These are phyloP conservation scores for Mormyrops attenuatus DNA, from an alignment of 2,797 vertebrate species.

Conservation along the genomic window DNA sequence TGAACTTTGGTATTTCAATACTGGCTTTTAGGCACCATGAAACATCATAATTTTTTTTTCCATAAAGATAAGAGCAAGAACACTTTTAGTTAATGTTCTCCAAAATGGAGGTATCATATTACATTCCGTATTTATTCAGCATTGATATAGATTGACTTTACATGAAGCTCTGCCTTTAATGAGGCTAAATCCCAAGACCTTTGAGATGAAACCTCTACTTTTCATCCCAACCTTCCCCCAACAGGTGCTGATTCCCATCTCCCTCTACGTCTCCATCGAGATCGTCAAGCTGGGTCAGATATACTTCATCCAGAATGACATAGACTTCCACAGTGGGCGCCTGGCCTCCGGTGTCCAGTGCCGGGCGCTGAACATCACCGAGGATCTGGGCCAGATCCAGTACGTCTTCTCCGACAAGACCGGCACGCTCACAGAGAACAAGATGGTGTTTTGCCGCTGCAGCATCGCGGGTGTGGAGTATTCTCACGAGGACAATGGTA, in stretches of 20 bases:
- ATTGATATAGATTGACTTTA: background rate
- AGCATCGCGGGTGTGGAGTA: constrained; percentile 86
- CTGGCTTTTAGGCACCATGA: background rate
- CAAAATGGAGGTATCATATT: background rate
- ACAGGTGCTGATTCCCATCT: constrained; percentile 93
- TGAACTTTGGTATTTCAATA: background rate
- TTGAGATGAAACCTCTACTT: background rate
- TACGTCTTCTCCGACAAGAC: constrained; percentile 96
- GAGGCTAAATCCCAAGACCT: background rate
- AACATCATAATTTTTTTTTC: background rate
- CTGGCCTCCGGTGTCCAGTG: constrained; percentile 78
- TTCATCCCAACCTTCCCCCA: constrained; percentile 9
- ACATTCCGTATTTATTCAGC: background rate
- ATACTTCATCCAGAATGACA: constrained; percentile 90
- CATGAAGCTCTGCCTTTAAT: background rate
- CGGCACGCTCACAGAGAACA: constrained; percentile 93
- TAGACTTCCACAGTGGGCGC: constrained; percentile 77
- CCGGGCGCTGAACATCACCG: constrained; percentile 85
- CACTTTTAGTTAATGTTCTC: background rate
- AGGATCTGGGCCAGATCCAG: constrained; percentile 90
- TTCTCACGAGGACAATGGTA: constrained; percentile 86
- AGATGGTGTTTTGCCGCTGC: constrained; percentile 92
- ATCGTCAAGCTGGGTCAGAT: constrained; percentile 90
- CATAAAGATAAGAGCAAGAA: background rate
- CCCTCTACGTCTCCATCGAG: constrained; percentile 94